Base-by-base conservation (phyloP, 2,113 vertebrate species). In the Pao palembangensis region DNA sequence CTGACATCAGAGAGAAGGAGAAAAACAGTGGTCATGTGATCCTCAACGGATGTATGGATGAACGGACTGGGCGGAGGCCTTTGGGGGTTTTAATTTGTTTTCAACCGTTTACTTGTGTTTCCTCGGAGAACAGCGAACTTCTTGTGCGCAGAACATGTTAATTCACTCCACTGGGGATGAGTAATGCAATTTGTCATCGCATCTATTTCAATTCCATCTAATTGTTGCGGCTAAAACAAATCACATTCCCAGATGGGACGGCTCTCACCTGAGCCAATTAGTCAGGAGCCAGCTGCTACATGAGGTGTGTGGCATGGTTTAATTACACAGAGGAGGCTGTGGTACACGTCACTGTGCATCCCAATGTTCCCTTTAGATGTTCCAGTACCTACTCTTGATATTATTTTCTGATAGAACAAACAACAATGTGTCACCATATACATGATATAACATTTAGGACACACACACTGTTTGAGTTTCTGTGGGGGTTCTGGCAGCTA, bases 261-360 rank as follows among this genome's bases (percentile, higher is more conserved):
- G 41, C 20, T 69, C 70, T 70, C 67, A 78, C 78, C 75, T 78
- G 69, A 73, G 46, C 75, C 83, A 88, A 89, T 88, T 88, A 88
- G 55, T 42, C 50, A 10, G 16, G 51, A 69, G 71, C 73, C 82
- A 83, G 82, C 79, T 80, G 86, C 80, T 73, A 63, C 79, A 58
- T 61, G 72, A 76, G 64, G 77, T 69, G 68, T 61, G 43, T 69
- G 60, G 61, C 60, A 59, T 46, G 61, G 72, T 85, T 86, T 84
- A 81, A 88, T 87, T 75, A 85, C 42, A 8, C 49, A 23, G 47
- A 49, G 47, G 67, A 19, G 47, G 70, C 50, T 17, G 14, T 70
- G 71, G 80, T 67, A 67, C 62, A 70, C 34, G 67, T 68, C 28
- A 65, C 17, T 60, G 67, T 79, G 69, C 44, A 64, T 18, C 42